Evolutionary conservation across 2,113 vertebrate species (phyloP), one percentile per base, ranked within the genome.

Genomic region (Nesospiza acunhae): DNA sequence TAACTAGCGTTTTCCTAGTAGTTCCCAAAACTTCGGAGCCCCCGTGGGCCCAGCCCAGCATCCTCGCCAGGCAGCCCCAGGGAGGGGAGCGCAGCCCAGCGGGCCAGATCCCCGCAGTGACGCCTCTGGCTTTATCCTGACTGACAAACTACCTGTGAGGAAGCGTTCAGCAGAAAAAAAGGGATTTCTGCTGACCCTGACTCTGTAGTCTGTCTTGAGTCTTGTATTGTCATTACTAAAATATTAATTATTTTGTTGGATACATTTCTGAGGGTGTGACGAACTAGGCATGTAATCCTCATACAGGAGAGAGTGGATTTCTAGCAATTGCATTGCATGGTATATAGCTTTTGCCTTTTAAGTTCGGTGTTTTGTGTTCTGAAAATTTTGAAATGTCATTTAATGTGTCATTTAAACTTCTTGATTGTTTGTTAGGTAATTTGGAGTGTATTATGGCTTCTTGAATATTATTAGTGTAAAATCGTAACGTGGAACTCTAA

Each of bases 141-240:
- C 21, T 24, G 41, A 6, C 14, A 42, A 3, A 10, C 7, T 56
- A 2, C 0, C 35, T 35, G 3, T 7, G 44, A 72, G 47, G 31
- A 55, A 27, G 30, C 49, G n/a, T 27, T 37, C 8, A 11, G 27
- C 33, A 39, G 42, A 47, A 37, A 28, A n/a, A 6, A 66, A 41
- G 55, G 23, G 15, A 11, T 47, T 75, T 59, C 23, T 80, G 35
- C 58, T 46, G 23, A 64, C 8, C 20, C 22, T 35, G 31, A 30
- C 21, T 23, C 15, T 39, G 0, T 6, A 23, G 47, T 26, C 23
- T 46, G 11, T 7, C 16, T 16, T 18, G 18, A 49, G 15, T 10
- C 13, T 41, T n/a, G 12, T 11, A 0, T 31, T 89, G 37, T 60
- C 1, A 0, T 53, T 56, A 5, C 21, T 44, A 23, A 20, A 39